phyloP scores from a whole-genome alignment of 1,140 invertebrate genomes.

The Pseudomyrmex dendroicus region DNA sequence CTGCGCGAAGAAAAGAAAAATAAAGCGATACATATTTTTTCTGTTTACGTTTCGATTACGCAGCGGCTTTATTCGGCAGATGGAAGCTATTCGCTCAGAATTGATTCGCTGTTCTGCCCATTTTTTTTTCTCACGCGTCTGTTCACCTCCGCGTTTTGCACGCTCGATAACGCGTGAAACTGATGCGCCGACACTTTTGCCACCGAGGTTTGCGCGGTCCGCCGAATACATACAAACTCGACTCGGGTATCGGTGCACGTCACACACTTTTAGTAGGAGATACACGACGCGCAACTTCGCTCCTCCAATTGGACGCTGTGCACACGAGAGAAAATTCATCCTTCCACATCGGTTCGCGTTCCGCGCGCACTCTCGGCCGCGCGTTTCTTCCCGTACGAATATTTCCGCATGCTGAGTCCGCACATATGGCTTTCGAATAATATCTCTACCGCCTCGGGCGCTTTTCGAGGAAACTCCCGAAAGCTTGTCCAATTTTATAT shows the following conservation, averaged over 20 bases:
- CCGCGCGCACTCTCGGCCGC: not conserved
- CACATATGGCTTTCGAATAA: not conserved
- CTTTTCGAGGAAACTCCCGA: constrained; percentile 6
- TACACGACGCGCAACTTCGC: not conserved
- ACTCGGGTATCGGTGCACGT: not conserved
- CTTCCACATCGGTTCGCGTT: not conserved
- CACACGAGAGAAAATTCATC: constrained; percentile 13
- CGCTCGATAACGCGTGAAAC: constrained; percentile 50
- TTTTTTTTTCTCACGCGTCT: not conserved
- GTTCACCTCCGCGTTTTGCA: constrained; percentile 1
- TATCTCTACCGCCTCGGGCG: too few species aligned
- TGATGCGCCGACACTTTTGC: constrained; percentile 34
- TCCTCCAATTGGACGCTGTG: not conserved
- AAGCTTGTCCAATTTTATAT: constrained; percentile 46
- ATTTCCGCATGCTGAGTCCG: not conserved
- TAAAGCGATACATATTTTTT: not conserved
- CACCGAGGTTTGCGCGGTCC: not conserved
- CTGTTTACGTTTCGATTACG: not conserved
- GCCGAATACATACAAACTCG: constrained; percentile 1
- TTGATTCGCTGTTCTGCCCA: not conserved
- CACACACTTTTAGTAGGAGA: too few species aligned
- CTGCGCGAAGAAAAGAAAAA: not conserved
- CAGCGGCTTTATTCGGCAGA: not conserved
- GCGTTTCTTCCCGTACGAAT: constrained; percentile 6
- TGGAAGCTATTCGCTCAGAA: constrained; percentile 10